phyloP scores from a whole-genome alignment of 23 tunicate species.

The Styela plicata region DNA sequence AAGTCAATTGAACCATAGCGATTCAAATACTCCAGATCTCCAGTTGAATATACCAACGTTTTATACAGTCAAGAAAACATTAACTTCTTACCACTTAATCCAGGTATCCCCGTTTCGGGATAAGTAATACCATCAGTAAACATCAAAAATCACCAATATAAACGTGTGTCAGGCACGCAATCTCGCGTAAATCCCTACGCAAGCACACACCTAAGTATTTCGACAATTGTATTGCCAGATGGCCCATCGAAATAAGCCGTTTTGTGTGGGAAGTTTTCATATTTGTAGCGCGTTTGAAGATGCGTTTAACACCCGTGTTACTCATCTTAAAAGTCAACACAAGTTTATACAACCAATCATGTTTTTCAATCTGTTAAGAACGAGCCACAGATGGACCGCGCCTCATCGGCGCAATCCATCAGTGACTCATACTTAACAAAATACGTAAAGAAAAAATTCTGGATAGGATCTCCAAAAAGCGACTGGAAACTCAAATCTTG shows the following conservation, averaged over 20 bases:
- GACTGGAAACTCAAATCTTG: too few species aligned
- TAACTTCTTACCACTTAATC: too few species aligned
- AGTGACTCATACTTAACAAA: too few species aligned
- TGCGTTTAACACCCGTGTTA: neutral
- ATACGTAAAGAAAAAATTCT: too few species aligned
- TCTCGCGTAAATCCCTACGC: neutral
- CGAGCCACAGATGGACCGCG: too few species aligned
- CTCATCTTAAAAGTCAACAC: slow-evolving; percentile 30
- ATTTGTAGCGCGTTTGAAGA: slow-evolving; percentile 22
- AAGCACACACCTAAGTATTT: neutral
- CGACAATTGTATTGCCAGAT: slow-evolving; percentile 13
- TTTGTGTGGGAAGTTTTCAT: slow-evolving; percentile 2
- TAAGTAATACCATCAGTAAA: neutral
- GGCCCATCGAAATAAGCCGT: slow-evolving; percentile 11
- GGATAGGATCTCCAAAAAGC: too few species aligned
- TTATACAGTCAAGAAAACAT: too few species aligned
- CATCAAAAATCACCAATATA: neutral
- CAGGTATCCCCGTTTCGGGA: neutral
- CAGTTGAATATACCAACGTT: too few species aligned
- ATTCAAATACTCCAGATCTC: too few species aligned
- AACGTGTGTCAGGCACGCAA: neutral
- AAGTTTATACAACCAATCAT: neutral
- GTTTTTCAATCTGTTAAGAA: too few species aligned
- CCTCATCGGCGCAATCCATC: too few species aligned
- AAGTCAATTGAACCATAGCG: too few species aligned